phyloP scores from a whole-genome alignment of 1,140 invertebrate genomes.

The Metopolophium dirhodum region DNA sequence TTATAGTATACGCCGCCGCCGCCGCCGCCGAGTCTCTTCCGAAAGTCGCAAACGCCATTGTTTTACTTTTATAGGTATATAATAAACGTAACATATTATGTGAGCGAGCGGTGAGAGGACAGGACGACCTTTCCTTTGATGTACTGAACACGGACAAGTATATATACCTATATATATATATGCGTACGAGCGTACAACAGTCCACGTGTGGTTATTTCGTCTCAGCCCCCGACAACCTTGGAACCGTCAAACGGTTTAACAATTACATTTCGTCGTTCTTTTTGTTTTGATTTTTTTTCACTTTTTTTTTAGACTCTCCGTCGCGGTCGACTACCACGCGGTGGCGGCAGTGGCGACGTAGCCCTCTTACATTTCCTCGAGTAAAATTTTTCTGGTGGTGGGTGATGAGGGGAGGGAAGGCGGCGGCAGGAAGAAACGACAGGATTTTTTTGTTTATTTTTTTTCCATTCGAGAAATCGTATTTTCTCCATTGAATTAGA shows the following conservation, averaged over 20 bases:
- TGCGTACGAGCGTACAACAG: not conserved
- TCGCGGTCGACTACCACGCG: not conserved
- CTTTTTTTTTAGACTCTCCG: not conserved
- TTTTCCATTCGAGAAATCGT: not conserved
- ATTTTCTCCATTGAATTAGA: constrained; percentile 14
- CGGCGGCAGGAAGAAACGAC: not conserved
- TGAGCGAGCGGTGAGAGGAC: not conserved
- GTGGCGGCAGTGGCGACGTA: not conserved
- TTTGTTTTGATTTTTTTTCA: not conserved
- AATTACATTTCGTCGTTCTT: constrained; percentile 18
- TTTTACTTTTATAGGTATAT: constrained; percentile 3
- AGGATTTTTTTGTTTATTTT: not conserved
- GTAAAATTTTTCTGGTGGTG: not conserved
- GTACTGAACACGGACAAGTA: not conserved
- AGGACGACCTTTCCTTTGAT: not conserved
- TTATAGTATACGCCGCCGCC: too few species aligned
- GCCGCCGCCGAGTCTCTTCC: not conserved
- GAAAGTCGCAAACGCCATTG: constrained; percentile 9
- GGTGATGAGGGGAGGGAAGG: not conserved
- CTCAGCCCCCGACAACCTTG: not conserved
- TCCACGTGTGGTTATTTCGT: not conserved
- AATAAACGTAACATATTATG: not conserved
- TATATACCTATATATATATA: not conserved
- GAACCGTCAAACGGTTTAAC: constrained; percentile 4
- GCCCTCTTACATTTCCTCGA: not conserved